These are phyloP conservation scores for Okapia johnstoni DNA, from an alignment of 2,113 vertebrate genomes.

Conservation along the genomic window DNA sequence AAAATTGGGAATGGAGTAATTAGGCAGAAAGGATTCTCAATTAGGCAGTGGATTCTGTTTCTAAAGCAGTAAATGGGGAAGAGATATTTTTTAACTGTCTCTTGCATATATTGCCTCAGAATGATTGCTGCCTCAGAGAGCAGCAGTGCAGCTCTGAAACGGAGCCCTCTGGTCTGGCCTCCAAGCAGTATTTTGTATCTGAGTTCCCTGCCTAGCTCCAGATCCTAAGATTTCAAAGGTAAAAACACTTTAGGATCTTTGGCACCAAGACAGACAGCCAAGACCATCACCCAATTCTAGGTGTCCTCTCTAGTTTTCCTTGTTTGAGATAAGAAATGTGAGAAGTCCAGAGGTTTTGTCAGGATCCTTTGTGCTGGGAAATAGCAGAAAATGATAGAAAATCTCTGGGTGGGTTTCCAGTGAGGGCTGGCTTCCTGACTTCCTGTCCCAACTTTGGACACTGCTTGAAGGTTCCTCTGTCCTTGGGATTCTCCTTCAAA, in stretches of 20 bases:
- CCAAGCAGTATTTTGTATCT: not conserved
- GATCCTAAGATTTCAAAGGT: not conserved
- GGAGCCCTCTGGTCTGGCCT: not conserved
- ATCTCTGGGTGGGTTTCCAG: not conserved
- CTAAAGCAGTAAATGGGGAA: constrained; percentile 67
- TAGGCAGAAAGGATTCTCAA: constrained; percentile 72
- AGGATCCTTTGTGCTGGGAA: not conserved
- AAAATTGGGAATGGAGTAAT: constrained; percentile 66
- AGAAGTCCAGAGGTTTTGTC: not conserved
- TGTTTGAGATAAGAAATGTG: not conserved
- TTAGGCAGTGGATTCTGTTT: constrained; percentile 68
- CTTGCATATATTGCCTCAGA: constrained; percentile 57
- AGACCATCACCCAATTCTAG: not conserved
- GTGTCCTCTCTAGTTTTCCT: not conserved
- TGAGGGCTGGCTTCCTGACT: not conserved
- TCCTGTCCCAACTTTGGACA: too few species aligned
- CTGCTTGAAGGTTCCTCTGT: not conserved
- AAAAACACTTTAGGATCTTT: not conserved
- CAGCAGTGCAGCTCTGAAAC: not conserved
- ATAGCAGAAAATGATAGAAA: not conserved
- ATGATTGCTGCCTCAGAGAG: not conserved
- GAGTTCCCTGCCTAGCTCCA: not conserved
- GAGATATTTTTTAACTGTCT: constrained; percentile 60
- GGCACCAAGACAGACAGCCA: not conserved
- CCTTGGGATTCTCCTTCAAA: not conserved